Conservation (phyloP, 2,888 invertebrate genomes). For the Galerucella calmariensis region DNA sequence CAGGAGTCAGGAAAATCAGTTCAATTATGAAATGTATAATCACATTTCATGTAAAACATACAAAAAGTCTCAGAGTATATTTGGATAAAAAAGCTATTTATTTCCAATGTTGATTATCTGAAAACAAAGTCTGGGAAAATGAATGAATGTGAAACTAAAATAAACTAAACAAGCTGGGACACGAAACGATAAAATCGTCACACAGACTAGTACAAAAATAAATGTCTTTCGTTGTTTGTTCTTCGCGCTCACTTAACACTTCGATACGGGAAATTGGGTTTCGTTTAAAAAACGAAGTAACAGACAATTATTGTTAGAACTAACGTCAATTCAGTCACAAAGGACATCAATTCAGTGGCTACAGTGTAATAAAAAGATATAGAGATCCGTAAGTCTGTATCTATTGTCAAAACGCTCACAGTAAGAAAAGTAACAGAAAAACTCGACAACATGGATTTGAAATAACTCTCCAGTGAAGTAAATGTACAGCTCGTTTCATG, state of each 20-base stretch:
- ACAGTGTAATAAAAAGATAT: neutral
- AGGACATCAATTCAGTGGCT: neutral
- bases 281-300: neutral
- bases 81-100: no score
- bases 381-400: neutral
- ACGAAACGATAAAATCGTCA: neutral
- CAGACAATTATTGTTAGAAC: slow-evolving; percentile 1
- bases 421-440: neutral
- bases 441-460: neutral
- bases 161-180: neutral
- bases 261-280: neutral
- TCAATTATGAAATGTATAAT: no score
- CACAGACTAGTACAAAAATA: neutral
- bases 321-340: slow-evolving; percentile 2
- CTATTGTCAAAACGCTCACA: neutral
- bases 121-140: neutral
- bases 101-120: neutral
- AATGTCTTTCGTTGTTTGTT: neutral
- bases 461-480: neutral
- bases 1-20: no score
- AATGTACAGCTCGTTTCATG: neutral
- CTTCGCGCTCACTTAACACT: neutral
- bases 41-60: no score
- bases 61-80: no score
- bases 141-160: neutral